These are phyloP conservation scores for Macrochelys suwanniensis DNA, from an alignment of 2,797 vertebrate species.

Conservation along the genomic window DNA sequence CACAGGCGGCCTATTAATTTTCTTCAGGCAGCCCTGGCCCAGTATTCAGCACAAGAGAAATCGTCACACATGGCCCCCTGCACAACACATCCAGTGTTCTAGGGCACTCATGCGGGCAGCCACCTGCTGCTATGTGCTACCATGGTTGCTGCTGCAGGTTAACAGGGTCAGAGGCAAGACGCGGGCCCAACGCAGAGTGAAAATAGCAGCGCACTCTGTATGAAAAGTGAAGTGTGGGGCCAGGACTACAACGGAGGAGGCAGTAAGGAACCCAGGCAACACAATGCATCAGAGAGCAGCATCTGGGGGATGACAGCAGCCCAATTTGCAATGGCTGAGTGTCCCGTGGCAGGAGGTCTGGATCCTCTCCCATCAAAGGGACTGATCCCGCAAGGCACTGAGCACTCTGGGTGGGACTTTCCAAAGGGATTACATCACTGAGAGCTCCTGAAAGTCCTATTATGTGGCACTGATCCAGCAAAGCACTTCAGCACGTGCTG, in stretches of 20 bases:
- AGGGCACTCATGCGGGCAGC: not conserved
- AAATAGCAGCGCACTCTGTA: too few species aligned
- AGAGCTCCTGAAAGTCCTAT: not conserved
- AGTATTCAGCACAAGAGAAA: not conserved
- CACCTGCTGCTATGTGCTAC: not conserved
- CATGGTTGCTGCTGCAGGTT: not conserved
- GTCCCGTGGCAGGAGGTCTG: not conserved
- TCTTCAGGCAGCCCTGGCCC: not conserved
- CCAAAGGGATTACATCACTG: too few species aligned
- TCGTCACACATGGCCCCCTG: not conserved
- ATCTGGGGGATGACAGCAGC: not conserved
- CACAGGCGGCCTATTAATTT: not conserved
- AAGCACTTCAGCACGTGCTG: not conserved
- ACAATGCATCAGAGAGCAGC: not conserved
- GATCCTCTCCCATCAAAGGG: not conserved
- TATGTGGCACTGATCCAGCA: not conserved
- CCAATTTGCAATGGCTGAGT: not conserved
- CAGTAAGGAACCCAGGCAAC: not conserved
- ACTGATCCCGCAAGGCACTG: not conserved
- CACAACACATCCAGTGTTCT: not conserved
- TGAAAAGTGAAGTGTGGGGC: not conserved
- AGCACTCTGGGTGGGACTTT: not conserved
- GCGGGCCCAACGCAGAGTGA: too few species aligned
- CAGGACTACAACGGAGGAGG: not conserved
- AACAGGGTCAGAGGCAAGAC: not conserved